Percentiles rank a stretch among this genome's conserved stretches.
These are phyloP conservation scores for Encarsia formosa DNA, from an alignment of 2,888 invertebrate species.

Conservation along the genomic window DNA sequence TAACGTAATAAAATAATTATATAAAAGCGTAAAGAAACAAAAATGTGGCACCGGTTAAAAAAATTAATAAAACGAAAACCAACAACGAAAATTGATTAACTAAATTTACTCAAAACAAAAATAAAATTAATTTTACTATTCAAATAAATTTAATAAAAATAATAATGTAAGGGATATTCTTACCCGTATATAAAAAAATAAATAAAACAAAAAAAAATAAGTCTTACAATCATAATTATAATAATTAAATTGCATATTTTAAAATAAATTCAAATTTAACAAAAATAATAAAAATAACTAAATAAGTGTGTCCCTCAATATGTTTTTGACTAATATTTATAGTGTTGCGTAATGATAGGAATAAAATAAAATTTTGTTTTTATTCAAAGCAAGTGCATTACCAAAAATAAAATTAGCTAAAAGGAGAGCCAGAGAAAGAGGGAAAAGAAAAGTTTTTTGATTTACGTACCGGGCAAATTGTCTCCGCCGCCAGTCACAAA, in stretches of 20 bases:
- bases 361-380: conserved; percentile 9
- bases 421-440: conserved; percentile 21
- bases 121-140: background rate
- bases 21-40: conserved; percentile 30
- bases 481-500: conserved; percentile 55
- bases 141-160: background rate
- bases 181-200: too few species aligned
- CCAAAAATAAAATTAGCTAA: conserved; percentile 18
- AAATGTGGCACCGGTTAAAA: conserved; percentile 23
- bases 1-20: conserved; percentile 19
- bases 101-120: background rate
- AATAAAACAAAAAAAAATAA: conserved; percentile 9
- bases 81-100: background rate
- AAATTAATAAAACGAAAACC: background rate
- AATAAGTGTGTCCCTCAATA: conserved; percentile 15
- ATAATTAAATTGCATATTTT: conserved; percentile 2
- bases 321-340: conserved; percentile 16
- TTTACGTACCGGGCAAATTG: conserved; percentile 56
- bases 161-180: too few species aligned
- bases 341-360: conserved; percentile 13
- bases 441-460: conserved; percentile 35
- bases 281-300: conserved; percentile 4
- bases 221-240: background rate
- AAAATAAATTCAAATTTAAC: background rate
- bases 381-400: conserved; percentile 20